Evolutionary conservation across 2,113 vertebrate genomes (phyloP), one percentile per base, ranked within the genome.

Genomic region (Dendrocopos noguchii): DNA sequence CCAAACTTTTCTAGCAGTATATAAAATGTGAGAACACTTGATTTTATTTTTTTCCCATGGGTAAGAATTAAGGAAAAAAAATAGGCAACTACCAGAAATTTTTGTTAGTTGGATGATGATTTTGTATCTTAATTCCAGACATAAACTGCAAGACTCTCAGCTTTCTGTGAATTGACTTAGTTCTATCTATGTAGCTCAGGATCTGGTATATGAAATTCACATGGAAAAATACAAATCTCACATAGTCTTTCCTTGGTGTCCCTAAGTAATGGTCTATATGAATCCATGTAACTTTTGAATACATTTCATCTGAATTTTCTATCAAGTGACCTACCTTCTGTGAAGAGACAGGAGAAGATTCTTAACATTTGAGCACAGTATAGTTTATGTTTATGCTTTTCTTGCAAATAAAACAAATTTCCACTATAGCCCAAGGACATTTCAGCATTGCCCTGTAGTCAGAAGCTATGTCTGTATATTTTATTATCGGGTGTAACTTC

Each of bases 401-500:
- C 16, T 80, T 66, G 39, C 57, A 87, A 64, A 84, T 83, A 59
- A 93, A 95, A 93, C 88, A n/a, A 57, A 82, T 91, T 95, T 90
- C 28, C n/a, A 39, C 63, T 87, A 29, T 52, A 80, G 46, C 46
- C 88, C 59, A 73, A 83, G 67, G 29, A 67, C 91, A 77, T 78
- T 90, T 91, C n/a, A 76, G 46, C 28, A 95, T 93, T 92, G 80
- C 47, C 81, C 42, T 24, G 34, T 70, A 95, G 67, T 82, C 60
- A 87, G 82, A 93, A 91, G 56, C 60, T 34, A 91, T 65, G 44
- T 72, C 53, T 81, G 22, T n/a, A 67, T 84, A 91, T 96, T 93
- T 96, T 96, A 89, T 86, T 94, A 94, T 93, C 87, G 75, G 75
- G 85, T 95, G 47, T 80, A 93, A 87, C 91, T 89, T 91, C 67